Evolutionary conservation across 2,888 invertebrate genomes (phyloP), one percentile per base, ranked within the genome.

Genomic region (Stomorhina lunata): DNA sequence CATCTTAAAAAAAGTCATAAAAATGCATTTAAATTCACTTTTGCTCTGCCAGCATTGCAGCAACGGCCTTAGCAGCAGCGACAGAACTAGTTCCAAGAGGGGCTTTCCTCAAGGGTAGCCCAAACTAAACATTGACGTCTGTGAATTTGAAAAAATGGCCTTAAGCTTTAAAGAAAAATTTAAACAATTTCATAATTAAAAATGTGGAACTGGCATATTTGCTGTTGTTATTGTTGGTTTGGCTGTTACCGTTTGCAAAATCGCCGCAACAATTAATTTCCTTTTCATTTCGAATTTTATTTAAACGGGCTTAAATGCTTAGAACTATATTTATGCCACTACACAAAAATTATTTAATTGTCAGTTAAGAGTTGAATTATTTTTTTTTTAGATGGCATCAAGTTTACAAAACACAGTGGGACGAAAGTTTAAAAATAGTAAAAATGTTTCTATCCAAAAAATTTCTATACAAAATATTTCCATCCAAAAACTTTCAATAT

Each of bases 131-230:
- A 32, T 57, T 25, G 20, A 17, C 53, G 27, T 32, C 59, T 57
- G 17, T 9, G 55, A 25, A 22, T 27, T 43, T 40, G 12, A 55
- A 73, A 43, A 50, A 66, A 69, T 43, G 22, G 63, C 61, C 50
- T 12, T 40, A 34, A 22, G 61, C 27, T 53, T 12, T 27, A 73
- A 48, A 12, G 29, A 45, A 40, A 20, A 66, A 72, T 32, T 72
- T 15, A 22, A 78, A 76, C 72, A 75, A 75, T 79, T 82, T 71
- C 59, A 82, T 82, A 82, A 82, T 82, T 82, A 82, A 82, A 82
- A 65, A 78, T 69, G 61, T 40, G 40, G 68, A 75, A 68, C 34
- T n/a, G 34, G 17, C 17, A 34, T 27, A 17, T 15, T 15, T n/a
- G 15, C 17, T 17, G 34, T 57, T 59, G 34, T 50, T 72, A n/a